Base-by-base conservation (phyloP, 2,113 vertebrate genomes). In the Scartelaos histophorus region DNA sequence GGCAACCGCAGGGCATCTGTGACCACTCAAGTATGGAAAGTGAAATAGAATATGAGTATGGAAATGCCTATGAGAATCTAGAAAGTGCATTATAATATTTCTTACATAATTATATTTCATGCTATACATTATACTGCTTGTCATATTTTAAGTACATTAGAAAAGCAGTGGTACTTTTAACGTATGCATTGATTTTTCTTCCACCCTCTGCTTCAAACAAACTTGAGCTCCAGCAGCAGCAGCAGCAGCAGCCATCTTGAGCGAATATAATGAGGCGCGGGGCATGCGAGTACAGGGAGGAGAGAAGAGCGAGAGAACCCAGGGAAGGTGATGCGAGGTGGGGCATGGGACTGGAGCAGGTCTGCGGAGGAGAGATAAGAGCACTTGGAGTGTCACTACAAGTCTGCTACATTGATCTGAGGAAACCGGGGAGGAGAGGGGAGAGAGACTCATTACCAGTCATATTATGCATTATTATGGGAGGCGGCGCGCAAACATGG, bases 351-450 rank as follows among this genome's bases (percentile, higher is more conserved):
- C 83, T 68, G 76, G 76, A 90, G 87, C 85, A 87, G 87, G 89
- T 89, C 91, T 92, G 91, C 83, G 85, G 78, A 79, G 82, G 76
- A 69, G 87, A 91, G 91, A 92, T 92, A 91, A 91, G 89, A 89
- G 79, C 71, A 79, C 86, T 91, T 88, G 83, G 89, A 89, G 91
- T 91, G 87, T 91, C 91, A 88, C 83, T 88, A 92, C 89, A 92
- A 89, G 86, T 82, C 88, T 80, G 80, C 77, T 85, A 89, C 90
- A 91, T 87, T 90, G 89, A 92, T 92, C 90, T 90, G 84, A 83
- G 84, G 74, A 74, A 85, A 81, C 57, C 54, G 54, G 82, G 19
- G 69, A 64, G 76, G 71, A 76, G 34, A 75, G 69, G 69, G 77
- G 35, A 66, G 66, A 38, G 82, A 78, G 76, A 58, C 76, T 78